A percentile compares a stretch with the other conserved stretches of the same genome.
These are phyloP conservation scores for Clarias gariepinus DNA, from an alignment of 2,113 vertebrate species.

Conservation along the genomic window DNA sequence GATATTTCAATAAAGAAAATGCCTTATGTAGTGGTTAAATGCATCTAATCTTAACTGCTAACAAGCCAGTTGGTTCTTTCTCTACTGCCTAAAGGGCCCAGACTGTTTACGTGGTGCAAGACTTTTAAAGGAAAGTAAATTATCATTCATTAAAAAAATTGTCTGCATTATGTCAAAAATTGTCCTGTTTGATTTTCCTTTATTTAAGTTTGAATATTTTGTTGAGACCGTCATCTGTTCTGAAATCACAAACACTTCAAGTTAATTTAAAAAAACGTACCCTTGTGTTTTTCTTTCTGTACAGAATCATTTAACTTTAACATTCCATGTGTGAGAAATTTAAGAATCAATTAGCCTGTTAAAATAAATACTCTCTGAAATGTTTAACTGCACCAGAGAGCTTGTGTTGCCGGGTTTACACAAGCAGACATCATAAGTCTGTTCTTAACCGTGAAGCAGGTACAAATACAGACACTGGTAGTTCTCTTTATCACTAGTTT, in stretches of 20 bases:
- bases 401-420: constrained; percentile 64
- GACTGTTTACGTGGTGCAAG: constrained; percentile 26
- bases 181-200: constrained; percentile 18
- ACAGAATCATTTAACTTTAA: constrained; percentile 67
- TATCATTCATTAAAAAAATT: constrained; percentile 47
- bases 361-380: constrained; percentile 72
- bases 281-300: constrained; percentile 60
- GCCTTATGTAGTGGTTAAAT: constrained; percentile 50
- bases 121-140: constrained; percentile 46
- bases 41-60: not conserved
- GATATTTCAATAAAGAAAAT: constrained; percentile 48
- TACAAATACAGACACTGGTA: constrained; percentile 21
- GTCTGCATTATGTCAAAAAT: constrained; percentile 31
- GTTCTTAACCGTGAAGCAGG: constrained; percentile 18
- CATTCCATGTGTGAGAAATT: constrained; percentile 65
- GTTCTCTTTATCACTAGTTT: constrained; percentile 19
- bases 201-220: constrained; percentile 8
- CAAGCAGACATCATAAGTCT: constrained; percentile 47
- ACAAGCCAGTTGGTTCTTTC: constrained; percentile 36
- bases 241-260: constrained; percentile 52
- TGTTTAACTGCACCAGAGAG: constrained; percentile 59
- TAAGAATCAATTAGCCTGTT: constrained; percentile 69
- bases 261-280: constrained; percentile 44
- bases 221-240: constrained; percentile 30
- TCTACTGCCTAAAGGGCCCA: not conserved